phyloP scores from a whole-genome alignment of 2,888 invertebrate species.

The Thelaira solivaga region DNA sequence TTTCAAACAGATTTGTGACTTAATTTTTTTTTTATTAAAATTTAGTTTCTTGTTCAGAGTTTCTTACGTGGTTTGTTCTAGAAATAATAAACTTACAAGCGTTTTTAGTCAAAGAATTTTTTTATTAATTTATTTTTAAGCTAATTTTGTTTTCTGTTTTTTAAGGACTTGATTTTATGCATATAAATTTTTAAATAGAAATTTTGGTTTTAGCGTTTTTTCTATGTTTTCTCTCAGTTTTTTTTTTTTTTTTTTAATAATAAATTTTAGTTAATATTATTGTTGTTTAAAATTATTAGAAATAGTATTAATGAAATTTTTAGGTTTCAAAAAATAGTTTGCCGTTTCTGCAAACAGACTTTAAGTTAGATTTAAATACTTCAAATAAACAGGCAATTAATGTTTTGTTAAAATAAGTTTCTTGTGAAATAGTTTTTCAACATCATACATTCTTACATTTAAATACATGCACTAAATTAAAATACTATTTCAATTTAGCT shows the following conservation, averaged over 20 bases:
- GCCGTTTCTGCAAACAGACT: no score
- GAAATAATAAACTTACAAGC: slow-evolving; percentile 74
- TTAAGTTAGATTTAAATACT: no score
- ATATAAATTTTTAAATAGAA: slow-evolving; percentile 29
- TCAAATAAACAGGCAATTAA: no score
- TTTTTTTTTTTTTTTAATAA: not conserved
- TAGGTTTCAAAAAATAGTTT: no score
- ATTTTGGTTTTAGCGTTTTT: slow-evolving; percentile 1
- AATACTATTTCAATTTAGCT: no score
- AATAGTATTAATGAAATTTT: no score
- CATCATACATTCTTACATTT: no score
- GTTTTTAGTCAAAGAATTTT: slow-evolving; percentile 78
- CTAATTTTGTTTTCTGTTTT: slow-evolving; percentile 56
- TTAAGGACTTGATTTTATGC: slow-evolving; percentile 32
- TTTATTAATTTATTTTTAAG: slow-evolving; percentile 65
- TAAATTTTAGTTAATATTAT: not conserved
- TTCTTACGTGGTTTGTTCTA: slow-evolving; percentile 37
- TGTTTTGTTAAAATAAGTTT: no score
- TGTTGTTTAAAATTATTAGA: not conserved
- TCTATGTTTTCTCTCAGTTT: not conserved
- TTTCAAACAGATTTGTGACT: slow-evolving; percentile 63
- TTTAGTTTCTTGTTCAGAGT: not conserved
- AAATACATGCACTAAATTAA: no score
- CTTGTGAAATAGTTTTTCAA: no score
- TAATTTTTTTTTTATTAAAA: slow-evolving; percentile 39